Evolutionary conservation across 2,888 invertebrate species (phyloP).

Genomic region (Imbricaverruca yamaguchii): DNA sequence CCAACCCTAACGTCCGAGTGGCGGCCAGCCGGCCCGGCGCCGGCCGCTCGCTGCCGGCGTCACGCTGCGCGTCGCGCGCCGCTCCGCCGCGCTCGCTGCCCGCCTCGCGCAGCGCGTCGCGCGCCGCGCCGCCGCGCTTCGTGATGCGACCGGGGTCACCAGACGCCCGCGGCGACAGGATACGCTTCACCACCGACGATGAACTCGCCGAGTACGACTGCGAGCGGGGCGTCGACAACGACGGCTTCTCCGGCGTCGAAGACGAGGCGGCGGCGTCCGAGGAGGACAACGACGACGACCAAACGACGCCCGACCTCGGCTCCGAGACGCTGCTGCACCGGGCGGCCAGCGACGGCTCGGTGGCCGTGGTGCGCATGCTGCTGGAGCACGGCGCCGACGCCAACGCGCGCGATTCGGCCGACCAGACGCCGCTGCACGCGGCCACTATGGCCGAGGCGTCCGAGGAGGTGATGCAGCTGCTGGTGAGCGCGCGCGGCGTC

Average conservation of each 20-base stretch:
- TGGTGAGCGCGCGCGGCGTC: background rate
- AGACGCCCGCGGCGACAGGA: background rate
- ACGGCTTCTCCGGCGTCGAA: conserved; percentile 13
- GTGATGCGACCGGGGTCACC: background rate
- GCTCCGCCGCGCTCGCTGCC: conserved; percentile 78
- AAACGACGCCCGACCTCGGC: background rate
- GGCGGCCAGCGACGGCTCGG: background rate
- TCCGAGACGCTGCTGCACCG: conserved; percentile 20
- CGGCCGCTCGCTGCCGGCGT: conserved; percentile 82
- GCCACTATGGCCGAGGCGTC: background rate
- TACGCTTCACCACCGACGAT: no score
- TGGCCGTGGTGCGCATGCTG: background rate
- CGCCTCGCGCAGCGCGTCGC: conserved; percentile 40
- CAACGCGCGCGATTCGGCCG: background rate
- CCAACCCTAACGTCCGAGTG: conserved; percentile 95
- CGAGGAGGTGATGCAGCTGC: background rate
- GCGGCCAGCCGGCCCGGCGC: conserved; percentile 95
- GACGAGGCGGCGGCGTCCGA: background rate
- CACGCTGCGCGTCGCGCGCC: conserved; percentile 57
- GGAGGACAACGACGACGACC: background rate
- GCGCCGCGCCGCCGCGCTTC: background rate
- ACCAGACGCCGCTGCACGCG: conserved; percentile 2
- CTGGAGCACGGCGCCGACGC: conserved; percentile 8
- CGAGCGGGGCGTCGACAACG: conserved; percentile 35
- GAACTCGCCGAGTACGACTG: conserved; percentile 35